Evolutionary conservation across 2,797 vertebrate genomes (phyloP).

Genomic region (Nyctibius grandis): DNA sequence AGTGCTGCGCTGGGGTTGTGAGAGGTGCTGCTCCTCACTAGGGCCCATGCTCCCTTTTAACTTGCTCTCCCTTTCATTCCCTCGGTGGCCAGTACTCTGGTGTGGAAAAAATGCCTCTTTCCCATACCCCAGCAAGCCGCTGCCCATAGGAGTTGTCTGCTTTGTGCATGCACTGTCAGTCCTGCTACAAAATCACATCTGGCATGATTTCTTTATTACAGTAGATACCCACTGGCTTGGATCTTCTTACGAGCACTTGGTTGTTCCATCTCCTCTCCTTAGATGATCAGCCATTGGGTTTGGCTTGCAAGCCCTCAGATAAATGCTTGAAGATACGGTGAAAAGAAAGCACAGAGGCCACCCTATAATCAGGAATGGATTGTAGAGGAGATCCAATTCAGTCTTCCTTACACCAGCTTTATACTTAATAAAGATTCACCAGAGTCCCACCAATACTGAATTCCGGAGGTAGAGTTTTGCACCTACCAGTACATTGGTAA

Average conservation of each 20-base stretch:
- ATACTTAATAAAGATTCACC: background rate
- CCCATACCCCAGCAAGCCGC: background rate
- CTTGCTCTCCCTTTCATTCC: background rate
- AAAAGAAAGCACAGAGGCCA: background rate
- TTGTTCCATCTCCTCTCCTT: background rate
- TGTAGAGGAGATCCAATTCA: background rate
- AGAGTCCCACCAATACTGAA: background rate
- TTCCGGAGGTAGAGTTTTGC: background rate
- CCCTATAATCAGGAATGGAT: background rate
- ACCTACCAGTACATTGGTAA: background rate
- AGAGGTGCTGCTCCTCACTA: accelerated
- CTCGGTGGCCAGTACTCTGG: background rate
- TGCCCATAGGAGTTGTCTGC: background rate
- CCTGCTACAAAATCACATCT: background rate
- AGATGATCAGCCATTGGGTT: background rate
- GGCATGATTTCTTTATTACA: background rate
- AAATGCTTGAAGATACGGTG: background rate
- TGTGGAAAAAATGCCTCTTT: background rate
- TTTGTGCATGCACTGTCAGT: background rate
- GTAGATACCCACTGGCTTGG: background rate
- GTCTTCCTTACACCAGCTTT: background rate
- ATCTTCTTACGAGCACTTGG: background rate
- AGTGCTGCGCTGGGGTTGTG: accelerated
- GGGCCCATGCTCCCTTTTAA: background rate
- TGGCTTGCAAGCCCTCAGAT: background rate